These are phyloP conservation scores for Pyrrhosoma nymphula DNA, from an alignment of 2,888 invertebrate genomes.

Conservation along the genomic window DNA sequence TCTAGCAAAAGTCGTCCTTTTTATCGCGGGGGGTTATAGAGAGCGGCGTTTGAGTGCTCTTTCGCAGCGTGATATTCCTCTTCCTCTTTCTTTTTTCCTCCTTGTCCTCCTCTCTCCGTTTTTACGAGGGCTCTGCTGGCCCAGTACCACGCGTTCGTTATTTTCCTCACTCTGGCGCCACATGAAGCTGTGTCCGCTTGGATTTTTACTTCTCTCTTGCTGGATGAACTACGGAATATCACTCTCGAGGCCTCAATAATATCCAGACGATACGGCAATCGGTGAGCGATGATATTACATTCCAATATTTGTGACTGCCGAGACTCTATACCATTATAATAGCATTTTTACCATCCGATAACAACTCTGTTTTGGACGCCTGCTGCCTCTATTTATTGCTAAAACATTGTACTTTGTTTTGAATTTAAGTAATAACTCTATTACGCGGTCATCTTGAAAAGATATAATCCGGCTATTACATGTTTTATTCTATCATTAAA, in stretches of 20 bases:
- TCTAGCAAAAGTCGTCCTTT: slow-evolving; percentile 13
- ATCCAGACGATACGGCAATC: neutral
- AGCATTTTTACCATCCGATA: no score
- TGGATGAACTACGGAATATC: neutral
- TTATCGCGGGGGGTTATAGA: slow-evolving; percentile 24
- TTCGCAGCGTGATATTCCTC: slow-evolving; percentile 26
- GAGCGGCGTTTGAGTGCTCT: slow-evolving; percentile 33
- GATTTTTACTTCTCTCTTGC: neutral
- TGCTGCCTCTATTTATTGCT: no score
- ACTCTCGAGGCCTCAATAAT: neutral
- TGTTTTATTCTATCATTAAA: no score
- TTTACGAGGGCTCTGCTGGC: neutral
- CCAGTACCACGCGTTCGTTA: neutral
- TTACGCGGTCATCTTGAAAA: no score
- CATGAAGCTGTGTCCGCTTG: neutral
- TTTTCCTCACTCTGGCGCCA: neutral
- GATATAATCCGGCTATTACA: no score
- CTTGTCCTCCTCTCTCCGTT: neutral
- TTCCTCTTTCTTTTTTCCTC: neutral
- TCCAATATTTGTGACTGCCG: no score
- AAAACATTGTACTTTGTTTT: no score
- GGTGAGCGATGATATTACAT: neutral
- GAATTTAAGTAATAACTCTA: no score
- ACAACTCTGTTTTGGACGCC: no score
- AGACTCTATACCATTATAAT: no score